phyloP scores from a whole-genome alignment of 1,140 invertebrate genomes.

The Ceratina calcarata region DNA sequence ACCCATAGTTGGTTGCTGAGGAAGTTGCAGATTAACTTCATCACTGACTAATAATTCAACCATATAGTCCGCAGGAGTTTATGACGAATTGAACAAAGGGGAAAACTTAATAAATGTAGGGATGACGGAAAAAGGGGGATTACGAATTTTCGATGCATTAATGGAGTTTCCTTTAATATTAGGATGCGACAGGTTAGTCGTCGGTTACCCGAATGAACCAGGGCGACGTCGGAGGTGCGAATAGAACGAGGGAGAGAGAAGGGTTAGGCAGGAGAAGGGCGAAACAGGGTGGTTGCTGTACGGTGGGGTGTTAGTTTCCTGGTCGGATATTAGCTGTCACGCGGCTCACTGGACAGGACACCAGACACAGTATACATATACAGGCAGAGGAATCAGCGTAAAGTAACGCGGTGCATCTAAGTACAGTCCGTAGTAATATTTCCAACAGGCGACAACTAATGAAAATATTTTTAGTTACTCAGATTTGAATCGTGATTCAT shows the following conservation, averaged over 20 bases:
- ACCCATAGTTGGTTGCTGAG: constrained; percentile 1
- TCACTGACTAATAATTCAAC: constrained; percentile 21
- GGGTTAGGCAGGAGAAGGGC: constrained; percentile 22
- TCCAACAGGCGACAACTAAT: too few species aligned
- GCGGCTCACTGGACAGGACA: constrained; percentile 78
- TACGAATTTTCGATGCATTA: background rate
- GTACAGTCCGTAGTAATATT: constrained; percentile 31
- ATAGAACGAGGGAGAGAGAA: constrained; percentile 14
- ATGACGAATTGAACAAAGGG: background rate
- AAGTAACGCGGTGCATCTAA: constrained; percentile 61
- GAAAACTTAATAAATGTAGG: background rate
- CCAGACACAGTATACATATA: constrained; percentile 58
- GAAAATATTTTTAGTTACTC: too few species aligned
- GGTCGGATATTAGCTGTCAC: constrained; percentile 81
- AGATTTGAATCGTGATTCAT: too few species aligned
- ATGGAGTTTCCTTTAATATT: constrained; percentile 64
- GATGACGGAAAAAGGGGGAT: background rate
- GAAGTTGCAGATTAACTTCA: constrained; percentile 24
- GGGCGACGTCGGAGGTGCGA: constrained; percentile 42
- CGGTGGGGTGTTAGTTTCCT: constrained; percentile 77
- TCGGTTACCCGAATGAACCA: constrained; percentile 38
- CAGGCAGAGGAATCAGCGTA: constrained; percentile 55
- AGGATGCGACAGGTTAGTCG: constrained; percentile 60
- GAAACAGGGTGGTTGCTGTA: constrained; percentile 27
- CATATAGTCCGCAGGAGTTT: background rate